Conservation (phyloP, 2,113 vertebrate genomes). For the Sialia sialis region DNA sequence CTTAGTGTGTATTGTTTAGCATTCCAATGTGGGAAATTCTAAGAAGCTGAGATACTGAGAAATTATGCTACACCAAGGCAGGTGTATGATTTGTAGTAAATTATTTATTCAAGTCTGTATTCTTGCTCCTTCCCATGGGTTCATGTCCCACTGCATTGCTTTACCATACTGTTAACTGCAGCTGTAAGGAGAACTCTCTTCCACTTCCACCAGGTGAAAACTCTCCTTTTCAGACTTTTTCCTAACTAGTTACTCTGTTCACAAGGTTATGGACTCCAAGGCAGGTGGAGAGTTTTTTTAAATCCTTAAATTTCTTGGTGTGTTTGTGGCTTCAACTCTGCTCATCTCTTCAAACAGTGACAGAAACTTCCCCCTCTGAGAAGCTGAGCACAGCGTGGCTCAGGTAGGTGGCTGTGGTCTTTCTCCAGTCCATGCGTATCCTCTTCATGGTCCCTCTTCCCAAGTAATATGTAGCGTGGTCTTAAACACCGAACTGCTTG, state of each 20-base stretch:
- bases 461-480: neutral
- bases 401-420: neutral
- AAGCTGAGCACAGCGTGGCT: neutral
- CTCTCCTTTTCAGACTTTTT: neutral
- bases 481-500: neutral
- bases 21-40: neutral
- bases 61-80: neutral
- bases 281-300: neutral
- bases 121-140: neutral
- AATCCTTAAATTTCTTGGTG: neutral
- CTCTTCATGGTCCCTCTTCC: neutral
- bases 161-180: neutral
- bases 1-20: neutral
- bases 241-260: neutral
- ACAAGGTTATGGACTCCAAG: neutral
- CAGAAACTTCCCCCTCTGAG: neutral
- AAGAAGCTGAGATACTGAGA: neutral
- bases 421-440: neutral
- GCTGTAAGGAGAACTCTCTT: neutral
- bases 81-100: neutral
- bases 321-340: neutral
- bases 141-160: fast-evolving
- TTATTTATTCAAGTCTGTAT: neutral
- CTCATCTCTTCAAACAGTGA: neutral
- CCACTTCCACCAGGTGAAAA: neutral